Evolutionary conservation across 2,113 vertebrate genomes (phyloP), one percentile per base, ranked within the genome.

Genomic region (Myiagra hebetior): DNA sequence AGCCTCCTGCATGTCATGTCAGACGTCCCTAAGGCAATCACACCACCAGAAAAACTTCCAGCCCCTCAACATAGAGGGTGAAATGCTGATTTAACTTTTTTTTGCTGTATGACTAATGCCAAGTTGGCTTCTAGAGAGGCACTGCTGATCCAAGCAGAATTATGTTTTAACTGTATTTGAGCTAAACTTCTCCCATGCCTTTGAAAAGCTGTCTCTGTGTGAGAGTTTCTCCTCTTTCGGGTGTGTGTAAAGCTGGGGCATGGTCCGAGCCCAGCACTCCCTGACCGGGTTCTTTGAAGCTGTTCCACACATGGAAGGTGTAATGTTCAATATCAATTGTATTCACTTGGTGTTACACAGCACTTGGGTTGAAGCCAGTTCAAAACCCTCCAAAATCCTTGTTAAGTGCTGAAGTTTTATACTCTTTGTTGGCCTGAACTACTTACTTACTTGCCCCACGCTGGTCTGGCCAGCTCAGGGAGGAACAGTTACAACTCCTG

Each of bases 371-470:
- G 27, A 77, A 57, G 31, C 21, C 69, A 65, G 24, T 8, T 81
- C 33, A 46, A 30, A 83, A 13, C 22, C 14, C 37, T 39, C 50
- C 22, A 10, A 28, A 78, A 35, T 41, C 33, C 41, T 33, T 19
- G 10, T 24, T 35, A 6, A 4, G 14, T 17, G 7, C 17, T 0
- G 1, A 81, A 16, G 3, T 87, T 76, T 76, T n/a, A 6, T 24
- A 4, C 13, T 8, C 26, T 35, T 0, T 33, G 11, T 37, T 26
- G 30, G 17, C 27, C 44, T 46, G 26, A 64, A 5, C 27, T 24
- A 6, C 11, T 39, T 4, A 3, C 4, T 50, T 11, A 0, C 26
- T 33, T 10, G 56, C 13, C 8, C 65, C 13, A 14, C 0, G 0
- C 50, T 11, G 63, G 2, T n/a, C 15, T 84, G 68, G 31, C 21